Evolutionary conservation across 2,888 invertebrate species (phyloP).

Genomic region (Drosophila multiciliata): DNA sequence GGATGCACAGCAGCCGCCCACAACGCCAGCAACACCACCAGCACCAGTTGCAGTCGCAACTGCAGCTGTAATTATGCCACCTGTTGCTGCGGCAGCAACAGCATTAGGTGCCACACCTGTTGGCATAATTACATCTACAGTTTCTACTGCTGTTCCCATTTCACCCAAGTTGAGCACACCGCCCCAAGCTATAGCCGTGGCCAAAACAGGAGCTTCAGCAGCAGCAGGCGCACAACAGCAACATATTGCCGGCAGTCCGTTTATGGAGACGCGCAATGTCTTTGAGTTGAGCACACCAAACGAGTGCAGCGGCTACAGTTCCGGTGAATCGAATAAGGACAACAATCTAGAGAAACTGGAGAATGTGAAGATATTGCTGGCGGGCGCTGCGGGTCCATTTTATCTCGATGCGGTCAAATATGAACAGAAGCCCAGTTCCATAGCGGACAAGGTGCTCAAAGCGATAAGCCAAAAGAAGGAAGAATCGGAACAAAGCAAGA

Average conservation of each 20-base stretch:
- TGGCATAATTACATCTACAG: too few relatives aligned
- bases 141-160: slow-evolving; percentile 15
- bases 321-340: slow-evolving; percentile 78
- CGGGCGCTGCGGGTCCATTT: slow-evolving; percentile 80
- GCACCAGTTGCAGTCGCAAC: slow-evolving; percentile 16
- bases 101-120: not conserved
- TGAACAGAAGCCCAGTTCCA: slow-evolving; percentile 86
- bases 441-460: slow-evolving; percentile 88
- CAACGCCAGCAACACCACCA: slow-evolving; percentile 45
- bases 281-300: slow-evolving; percentile 82
- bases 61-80: slow-evolving; percentile 14
- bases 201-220: slow-evolving; percentile 34
- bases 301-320: slow-evolving; percentile 77
- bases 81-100: slow-evolving; percentile 9
- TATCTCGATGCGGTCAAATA: slow-evolving; percentile 83
- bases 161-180: slow-evolving; percentile 67
- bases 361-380: slow-evolving; percentile 83
- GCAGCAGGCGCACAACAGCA: slow-evolving; percentile 28
- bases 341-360: slow-evolving; percentile 83
- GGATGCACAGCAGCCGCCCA: slow-evolving; percentile 73
- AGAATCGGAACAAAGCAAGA: slow-evolving; percentile 85
- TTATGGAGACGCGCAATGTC: slow-evolving; percentile 83
- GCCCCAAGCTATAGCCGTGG: slow-evolving; percentile 43
- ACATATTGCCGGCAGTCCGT: slow-evolving; percentile 80
- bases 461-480: slow-evolving; percentile 87